Percentiles rank a stretch among this genome's conserved stretches.
These are phyloP conservation scores for Clarias macrocephalus DNA, from an alignment of 2,113 vertebrate species.

Conservation along the genomic window DNA sequence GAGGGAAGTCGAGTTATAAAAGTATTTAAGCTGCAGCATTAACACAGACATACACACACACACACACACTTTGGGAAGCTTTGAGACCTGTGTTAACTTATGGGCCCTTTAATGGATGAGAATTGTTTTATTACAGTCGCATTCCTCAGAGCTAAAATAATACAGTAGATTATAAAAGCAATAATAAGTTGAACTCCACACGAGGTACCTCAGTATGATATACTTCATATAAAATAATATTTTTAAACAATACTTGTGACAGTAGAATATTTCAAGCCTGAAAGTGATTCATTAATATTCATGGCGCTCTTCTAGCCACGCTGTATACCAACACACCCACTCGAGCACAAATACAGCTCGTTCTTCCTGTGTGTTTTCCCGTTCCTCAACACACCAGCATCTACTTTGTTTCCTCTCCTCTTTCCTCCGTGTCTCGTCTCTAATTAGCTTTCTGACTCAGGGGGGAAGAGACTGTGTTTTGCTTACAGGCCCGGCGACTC, in stretches of 20 bases:
- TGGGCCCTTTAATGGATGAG: neutral
- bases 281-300: neutral
- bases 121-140: neutral
- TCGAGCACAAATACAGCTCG: neutral
- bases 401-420: constrained; percentile 13
- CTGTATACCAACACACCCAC: neutral
- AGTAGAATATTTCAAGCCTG: neutral
- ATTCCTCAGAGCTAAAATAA: neutral
- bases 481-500: constrained; percentile 28
- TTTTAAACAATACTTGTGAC: neutral
- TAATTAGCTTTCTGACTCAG: constrained; percentile 32
- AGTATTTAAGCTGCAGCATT: too few relatives aligned
- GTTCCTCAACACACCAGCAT: constrained; percentile 34
- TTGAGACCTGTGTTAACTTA: too few relatives aligned
- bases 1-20: too few relatives aligned
- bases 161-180: neutral
- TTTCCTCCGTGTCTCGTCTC: constrained; percentile 31
- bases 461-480: constrained; percentile 16
- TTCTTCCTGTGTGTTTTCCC: neutral
- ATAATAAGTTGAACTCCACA: neutral
- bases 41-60: too few relatives aligned
- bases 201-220: neutral
- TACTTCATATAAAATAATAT: neutral
- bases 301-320: neutral
- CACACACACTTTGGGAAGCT: too few relatives aligned